These are phyloP conservation scores for Drosophila sordidula DNA, from an alignment of 2,888 invertebrate species.

Conservation along the genomic window DNA sequence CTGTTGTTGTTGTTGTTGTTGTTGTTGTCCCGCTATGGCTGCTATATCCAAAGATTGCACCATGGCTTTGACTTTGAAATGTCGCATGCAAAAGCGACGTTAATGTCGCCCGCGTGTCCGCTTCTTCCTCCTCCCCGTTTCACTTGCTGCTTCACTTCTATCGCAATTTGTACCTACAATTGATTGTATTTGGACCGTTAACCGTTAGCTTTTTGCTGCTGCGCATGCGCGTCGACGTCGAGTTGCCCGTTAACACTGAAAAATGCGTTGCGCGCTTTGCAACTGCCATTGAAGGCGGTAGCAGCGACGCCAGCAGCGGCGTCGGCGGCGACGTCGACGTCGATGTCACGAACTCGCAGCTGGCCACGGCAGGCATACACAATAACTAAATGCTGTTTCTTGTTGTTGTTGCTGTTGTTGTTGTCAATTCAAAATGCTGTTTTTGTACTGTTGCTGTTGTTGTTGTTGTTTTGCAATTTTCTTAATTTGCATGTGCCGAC, in stretches of 20 bases:
- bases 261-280: conserved; percentile 41
- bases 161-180: conserved; percentile 23
- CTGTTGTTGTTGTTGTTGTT: conserved; percentile 41
- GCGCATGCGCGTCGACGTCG: conserved; percentile 70
- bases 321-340: conserved; percentile 31
- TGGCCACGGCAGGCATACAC: conserved; percentile 63
- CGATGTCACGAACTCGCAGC: conserved; percentile 41
- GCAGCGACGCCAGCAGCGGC: conserved; percentile 44
- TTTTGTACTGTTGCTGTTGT: conserved; percentile 10
- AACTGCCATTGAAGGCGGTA: conserved; percentile 65
- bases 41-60: conserved; percentile 84
- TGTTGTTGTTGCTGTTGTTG: conserved; percentile 15
- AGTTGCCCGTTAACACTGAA: conserved; percentile 61
- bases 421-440: conserved; percentile 47
- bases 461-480: conserved; percentile 72
- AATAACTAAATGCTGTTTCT: conserved; percentile 46
- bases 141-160: conserved; percentile 25
- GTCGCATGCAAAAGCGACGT: conserved; percentile 68
- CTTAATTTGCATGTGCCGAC: conserved; percentile 78
- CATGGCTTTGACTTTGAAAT: conserved; percentile 82
- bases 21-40: conserved; percentile 79
- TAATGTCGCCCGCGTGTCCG: conserved; percentile 8
- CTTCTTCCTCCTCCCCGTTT: conserved; percentile 5
- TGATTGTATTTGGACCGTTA: conserved; percentile 9
- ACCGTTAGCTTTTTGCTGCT: conserved; percentile 55